These are phyloP conservation scores for Anguilla pacifica DNA, from an alignment of 2,797 vertebrate species.

Conservation along the genomic window DNA sequence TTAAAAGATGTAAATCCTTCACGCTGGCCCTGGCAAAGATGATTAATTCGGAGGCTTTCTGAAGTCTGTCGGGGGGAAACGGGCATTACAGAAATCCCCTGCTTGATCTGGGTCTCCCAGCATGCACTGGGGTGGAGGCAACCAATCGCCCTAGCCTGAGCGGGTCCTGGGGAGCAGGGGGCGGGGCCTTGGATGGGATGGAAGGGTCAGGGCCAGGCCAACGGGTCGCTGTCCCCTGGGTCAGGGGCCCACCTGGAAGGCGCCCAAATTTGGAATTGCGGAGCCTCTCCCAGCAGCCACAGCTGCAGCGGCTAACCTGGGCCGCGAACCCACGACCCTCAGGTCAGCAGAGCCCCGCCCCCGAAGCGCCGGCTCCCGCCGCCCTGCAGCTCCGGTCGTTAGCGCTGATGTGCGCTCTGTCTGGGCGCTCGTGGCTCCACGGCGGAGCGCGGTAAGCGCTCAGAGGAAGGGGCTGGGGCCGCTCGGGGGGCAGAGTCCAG, in stretches of 20 bases:
- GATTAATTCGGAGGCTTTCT: constrained; percentile 1
- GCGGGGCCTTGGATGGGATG: neutral
- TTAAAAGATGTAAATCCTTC: neutral
- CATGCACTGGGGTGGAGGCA: neutral
- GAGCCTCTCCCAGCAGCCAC: neutral
- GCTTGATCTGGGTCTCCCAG: neutral
- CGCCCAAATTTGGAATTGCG: neutral
- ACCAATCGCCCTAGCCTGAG: neutral
- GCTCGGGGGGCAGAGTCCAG: neutral
- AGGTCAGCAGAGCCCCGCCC: neutral
- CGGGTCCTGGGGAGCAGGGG: neutral
- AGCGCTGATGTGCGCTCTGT: neutral
- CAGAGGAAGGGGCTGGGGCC: neutral
- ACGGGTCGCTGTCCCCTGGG: neutral
- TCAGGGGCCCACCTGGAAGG: neutral
- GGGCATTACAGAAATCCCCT: neutral
- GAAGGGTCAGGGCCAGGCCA: neutral
- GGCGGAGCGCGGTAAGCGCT: neutral
- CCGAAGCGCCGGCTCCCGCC: neutral
- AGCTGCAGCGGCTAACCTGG: neutral
- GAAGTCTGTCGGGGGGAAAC: neutral
- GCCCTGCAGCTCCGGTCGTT: neutral
- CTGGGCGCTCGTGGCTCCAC: neutral
- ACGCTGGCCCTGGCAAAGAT: neutral
- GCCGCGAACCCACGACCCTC: neutral